These are phyloP conservation scores for Rhingia campestris DNA, from an alignment of 2,888 invertebrate genomes.

Conservation along the genomic window DNA sequence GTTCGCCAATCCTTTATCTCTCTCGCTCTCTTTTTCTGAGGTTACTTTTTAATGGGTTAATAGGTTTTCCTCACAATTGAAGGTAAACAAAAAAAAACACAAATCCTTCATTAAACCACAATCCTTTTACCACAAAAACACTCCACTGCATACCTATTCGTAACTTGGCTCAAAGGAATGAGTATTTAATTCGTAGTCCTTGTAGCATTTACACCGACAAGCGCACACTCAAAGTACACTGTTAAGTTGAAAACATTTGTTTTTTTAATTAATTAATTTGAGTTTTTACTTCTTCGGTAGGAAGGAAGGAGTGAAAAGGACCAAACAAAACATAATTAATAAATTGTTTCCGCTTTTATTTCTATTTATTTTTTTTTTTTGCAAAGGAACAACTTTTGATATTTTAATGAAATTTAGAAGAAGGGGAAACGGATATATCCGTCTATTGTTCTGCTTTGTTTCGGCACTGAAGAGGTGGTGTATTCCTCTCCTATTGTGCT, in stretches of 20 bases:
- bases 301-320: constrained; percentile 1
- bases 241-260: neutral
- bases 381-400: neutral
- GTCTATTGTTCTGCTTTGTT: neutral
- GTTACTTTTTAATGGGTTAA: too few species aligned
- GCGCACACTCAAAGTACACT: neutral
- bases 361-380: neutral
- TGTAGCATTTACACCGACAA: neutral
- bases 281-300: neutral
- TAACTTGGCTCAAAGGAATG: neutral
- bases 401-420: constrained; percentile 1
- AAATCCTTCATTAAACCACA: neutral
- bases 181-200: constrained; percentile 2
- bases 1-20: too few species aligned
- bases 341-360: constrained; percentile 10
- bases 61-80: too few species aligned
- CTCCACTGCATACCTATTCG: too few species aligned
- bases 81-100: too few species aligned
- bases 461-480: neutral
- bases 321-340: constrained; percentile 4
- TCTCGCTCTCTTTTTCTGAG: too few species aligned
- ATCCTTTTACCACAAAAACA: neutral
- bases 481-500: neutral
- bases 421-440: neutral
- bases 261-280: constrained; percentile 38